Base-by-base conservation (phyloP, 2,113 vertebrate genomes). In the Cepphus grylle region DNA sequence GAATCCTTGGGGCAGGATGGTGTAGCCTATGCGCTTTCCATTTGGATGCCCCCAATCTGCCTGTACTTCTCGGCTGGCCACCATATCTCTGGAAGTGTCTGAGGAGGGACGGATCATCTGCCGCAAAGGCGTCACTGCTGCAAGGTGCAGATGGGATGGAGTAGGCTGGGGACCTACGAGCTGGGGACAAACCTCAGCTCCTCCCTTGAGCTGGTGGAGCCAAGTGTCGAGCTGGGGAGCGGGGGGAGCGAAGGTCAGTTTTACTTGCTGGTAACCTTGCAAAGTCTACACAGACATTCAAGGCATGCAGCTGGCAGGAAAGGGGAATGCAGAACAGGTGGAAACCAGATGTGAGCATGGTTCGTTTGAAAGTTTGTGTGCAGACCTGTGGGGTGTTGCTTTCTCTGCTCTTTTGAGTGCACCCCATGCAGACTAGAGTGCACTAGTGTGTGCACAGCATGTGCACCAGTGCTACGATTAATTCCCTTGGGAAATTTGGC, bases 71-170 rank as follows among this genome's bases (percentile, higher is more conserved):
- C 58, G 16, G 8, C 47, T 69, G 66, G 45, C 56, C n/a, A 18
- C 56, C 11, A 0, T 22, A 15, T 21, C 36, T 80, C 66, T 85
- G 40, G 53, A 53, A 69, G n/a, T 1, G 1, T 36, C 38, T 0
- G 0, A 23, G 56, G 58, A 59, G 38, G 30, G 66, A 50, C 27
- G 69, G 30, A 4, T 67, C 9, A 29, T 47, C 40, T 91, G n/a
- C 52, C 65, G 36, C 0, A 4, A 50, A 66, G 17, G 55, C 13
- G 8, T 36, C 29, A 6, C 36, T 65, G 67, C 59, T 81, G 17
- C 53, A 30, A 12, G 29, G 32, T 77, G n/a, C 21, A 55, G 32
- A 7, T 53, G 53, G 42, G 25, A 49, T 45, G 50, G 52, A 52
- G 36, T 2, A 42, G 43, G 62, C 36, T 49, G 70, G 74, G 45